phyloP scores from a whole-genome alignment of 2,888 invertebrate genomes.

The Conchocele bisecta region DNA sequence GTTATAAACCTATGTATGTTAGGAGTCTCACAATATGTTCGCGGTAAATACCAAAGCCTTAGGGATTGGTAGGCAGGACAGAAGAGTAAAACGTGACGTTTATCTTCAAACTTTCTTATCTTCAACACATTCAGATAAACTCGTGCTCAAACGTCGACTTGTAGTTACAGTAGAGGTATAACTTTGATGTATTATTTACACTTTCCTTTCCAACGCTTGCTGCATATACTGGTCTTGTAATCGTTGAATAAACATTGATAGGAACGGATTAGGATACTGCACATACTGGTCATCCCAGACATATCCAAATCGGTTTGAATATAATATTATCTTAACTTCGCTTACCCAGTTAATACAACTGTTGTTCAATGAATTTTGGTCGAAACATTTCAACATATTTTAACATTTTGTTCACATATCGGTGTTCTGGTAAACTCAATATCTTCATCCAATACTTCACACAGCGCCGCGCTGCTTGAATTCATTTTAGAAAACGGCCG shows the following conservation, averaged over 20 bases:
- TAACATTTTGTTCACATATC: background rate
- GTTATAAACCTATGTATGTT: too few species aligned
- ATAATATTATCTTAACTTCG: background rate
- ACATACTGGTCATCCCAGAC: background rate
- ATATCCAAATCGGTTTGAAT: background rate
- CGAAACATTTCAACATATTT: background rate
- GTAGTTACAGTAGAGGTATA: background rate
- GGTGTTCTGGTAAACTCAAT: background rate
- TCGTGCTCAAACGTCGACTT: background rate
- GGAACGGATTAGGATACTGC: background rate
- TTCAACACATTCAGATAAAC: background rate
- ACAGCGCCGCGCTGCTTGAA: background rate
- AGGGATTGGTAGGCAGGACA: too few species aligned
- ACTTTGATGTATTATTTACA: background rate
- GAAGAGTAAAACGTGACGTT: background rate
- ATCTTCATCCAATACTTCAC: conserved; percentile 21
- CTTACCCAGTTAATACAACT: background rate
- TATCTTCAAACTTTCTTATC: background rate
- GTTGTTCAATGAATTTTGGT: too few species aligned
- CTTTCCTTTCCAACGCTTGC: too few species aligned
- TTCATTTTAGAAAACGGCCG: conserved; percentile 1
- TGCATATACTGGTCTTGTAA: background rate
- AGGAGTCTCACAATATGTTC: too few species aligned
- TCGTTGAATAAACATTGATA: background rate
- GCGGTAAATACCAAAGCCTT: too few species aligned